Percentiles rank a stretch among this genome's conserved stretches.
Evolutionary conservation across 92 coral and sea anemone species (phyloP).

Genomic region (Palythoa grandiflora): DNA sequence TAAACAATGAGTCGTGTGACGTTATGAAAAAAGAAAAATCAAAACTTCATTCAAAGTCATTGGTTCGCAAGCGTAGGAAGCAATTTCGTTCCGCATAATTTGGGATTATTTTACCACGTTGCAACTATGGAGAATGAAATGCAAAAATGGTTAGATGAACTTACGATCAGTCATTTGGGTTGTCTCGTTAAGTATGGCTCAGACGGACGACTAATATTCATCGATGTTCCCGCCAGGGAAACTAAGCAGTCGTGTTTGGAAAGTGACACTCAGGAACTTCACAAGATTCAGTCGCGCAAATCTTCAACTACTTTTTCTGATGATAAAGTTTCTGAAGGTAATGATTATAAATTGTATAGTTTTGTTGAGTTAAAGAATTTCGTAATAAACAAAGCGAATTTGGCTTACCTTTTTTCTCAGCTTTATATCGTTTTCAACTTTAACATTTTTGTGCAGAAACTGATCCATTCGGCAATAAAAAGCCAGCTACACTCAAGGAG

Average conservation of each 20-base stretch:
- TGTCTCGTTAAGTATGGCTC: not conserved
- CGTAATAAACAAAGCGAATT: not conserved
- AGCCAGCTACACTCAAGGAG: not conserved
- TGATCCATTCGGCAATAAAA: not conserved
- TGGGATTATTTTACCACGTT: not conserved
- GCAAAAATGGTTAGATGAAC: constrained; percentile 16
- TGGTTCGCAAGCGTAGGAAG: not conserved
- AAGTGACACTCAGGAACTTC: not conserved
- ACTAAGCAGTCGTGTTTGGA: not conserved
- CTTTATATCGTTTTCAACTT: not conserved
- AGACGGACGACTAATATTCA: constrained; percentile 4
- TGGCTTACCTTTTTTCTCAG: not conserved
- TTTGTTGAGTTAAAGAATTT: not conserved
- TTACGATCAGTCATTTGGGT: constrained; percentile 5
- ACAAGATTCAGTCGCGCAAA: not conserved
- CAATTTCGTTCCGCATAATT: not conserved
- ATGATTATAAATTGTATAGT: not conserved
- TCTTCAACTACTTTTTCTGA: not conserved
- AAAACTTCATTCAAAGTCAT: not conserved
- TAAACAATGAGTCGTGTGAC: constrained; percentile 1
- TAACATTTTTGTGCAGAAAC: not conserved
- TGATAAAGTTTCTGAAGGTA: not conserved
- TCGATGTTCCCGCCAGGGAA: not conserved
- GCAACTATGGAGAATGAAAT: not conserved
- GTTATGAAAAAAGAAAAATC: not conserved